These are phyloP conservation scores for Mystacides longicornis DNA, from an alignment of 2,888 invertebrate genomes.

Conservation along the genomic window DNA sequence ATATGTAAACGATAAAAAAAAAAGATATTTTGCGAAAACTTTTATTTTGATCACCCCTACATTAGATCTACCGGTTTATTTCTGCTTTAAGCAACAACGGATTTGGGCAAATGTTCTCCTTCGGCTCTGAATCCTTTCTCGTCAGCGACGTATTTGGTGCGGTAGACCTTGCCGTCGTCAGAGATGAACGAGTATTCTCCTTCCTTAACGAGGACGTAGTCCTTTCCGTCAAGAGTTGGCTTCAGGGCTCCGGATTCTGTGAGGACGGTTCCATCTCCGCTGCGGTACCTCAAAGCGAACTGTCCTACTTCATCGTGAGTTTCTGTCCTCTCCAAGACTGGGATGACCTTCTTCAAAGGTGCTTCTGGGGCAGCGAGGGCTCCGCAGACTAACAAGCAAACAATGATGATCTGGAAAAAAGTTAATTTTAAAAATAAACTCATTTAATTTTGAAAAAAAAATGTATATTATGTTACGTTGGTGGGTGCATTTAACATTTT, in stretches of 20 bases:
- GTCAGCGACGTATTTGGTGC: constrained; percentile 24
- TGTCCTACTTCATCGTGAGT: constrained; percentile 21
- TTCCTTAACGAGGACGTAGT: constrained; percentile 21
- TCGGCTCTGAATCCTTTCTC: constrained; percentile 22
- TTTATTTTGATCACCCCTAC: too few relatives aligned
- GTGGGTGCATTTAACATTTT: too few relatives aligned
- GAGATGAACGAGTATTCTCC: constrained; percentile 21
- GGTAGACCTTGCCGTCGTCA: constrained; percentile 18
- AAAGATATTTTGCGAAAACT: too few relatives aligned
- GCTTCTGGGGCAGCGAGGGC: constrained; percentile 7
- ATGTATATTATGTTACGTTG: too few relatives aligned
- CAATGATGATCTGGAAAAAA: background rate
- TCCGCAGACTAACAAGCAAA: background rate
- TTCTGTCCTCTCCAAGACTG: constrained; percentile 22
- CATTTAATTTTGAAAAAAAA: too few relatives aligned
- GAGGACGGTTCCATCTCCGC: constrained; percentile 21
- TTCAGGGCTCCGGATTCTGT: constrained; percentile 21
- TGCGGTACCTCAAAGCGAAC: constrained; percentile 21
- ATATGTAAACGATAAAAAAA: too few relatives aligned
- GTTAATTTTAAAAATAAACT: background rate
- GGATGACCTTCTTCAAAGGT: constrained; percentile 7
- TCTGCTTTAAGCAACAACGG: constrained; percentile 22
- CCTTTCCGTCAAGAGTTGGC: constrained; percentile 22
- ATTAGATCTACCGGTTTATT: too few relatives aligned
- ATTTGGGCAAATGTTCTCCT: constrained; percentile 23